Conservation (phyloP, 2,888 invertebrate species). For the Caenorhabditis sp. region DNA sequence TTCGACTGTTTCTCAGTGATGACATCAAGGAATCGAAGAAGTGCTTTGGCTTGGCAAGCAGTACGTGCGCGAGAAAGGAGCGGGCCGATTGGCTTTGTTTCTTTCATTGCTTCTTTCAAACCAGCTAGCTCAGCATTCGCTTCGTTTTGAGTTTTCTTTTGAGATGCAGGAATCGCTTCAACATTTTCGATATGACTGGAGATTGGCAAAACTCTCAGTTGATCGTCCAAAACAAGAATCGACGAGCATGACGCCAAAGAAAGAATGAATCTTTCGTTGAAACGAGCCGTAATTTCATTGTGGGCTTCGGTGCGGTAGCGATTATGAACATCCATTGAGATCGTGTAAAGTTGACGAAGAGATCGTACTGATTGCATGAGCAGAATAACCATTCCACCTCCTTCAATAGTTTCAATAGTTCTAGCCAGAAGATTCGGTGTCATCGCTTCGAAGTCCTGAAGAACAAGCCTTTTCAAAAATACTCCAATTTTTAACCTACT, state of each 20-base stretch:
- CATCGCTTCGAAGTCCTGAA: conserved; percentile 95
- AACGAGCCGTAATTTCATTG: conserved; percentile 92
- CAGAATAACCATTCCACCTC: conserved; percentile 92
- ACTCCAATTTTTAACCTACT: conserved; percentile 84
- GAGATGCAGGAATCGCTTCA: conserved; percentile 83
- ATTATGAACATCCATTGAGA: conserved; percentile 98
- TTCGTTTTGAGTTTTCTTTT: conserved; percentile 76
- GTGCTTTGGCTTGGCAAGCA: conserved; percentile 73
- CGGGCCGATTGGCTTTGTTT: conserved; percentile 94
- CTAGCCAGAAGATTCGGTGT: conserved; percentile 97
- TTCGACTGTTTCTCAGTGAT: conserved; percentile 93
- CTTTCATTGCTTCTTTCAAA: conserved; percentile 90
- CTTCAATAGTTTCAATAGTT: conserved; percentile 98
- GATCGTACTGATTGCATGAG: conserved; percentile 92
- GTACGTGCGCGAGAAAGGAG: conserved; percentile 94
- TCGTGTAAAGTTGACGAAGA: conserved; percentile 94
- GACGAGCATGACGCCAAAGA: conserved; percentile 90
- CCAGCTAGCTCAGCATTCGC: conserved; percentile 88
- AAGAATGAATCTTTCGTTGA: conserved; percentile 96
- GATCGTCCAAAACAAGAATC: conserved; percentile 92
- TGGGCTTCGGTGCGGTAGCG: conserved; percentile 96
- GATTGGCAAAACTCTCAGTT: conserved; percentile 93
- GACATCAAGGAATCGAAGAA: conserved; percentile 93
- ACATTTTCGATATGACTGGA: conserved; percentile 92
- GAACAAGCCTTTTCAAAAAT: background rate